phyloP scores from a whole-genome alignment of 2,113 vertebrate species.

The Aix galericulata region DNA sequence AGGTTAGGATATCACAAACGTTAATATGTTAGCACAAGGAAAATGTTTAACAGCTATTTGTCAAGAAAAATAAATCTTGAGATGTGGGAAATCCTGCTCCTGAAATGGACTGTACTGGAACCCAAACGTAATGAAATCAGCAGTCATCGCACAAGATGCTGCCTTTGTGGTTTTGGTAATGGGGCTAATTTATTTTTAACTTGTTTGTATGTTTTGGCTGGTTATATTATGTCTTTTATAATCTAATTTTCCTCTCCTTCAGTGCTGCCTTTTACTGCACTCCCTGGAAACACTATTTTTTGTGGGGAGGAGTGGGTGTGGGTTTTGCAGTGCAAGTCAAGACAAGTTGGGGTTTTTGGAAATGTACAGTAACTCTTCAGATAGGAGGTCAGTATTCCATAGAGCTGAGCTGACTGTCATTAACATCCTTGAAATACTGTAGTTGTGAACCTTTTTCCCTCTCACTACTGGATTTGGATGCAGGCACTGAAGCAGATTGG shows the following conservation, averaged over 20 bases:
- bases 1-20: not conserved
- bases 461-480: not conserved
- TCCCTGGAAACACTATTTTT: not conserved
- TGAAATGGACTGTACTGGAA: not conserved
- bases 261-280: not conserved
- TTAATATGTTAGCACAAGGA: not conserved
- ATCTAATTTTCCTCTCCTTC: constrained; percentile 47
- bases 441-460: not conserved
- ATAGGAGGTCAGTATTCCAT: fast-evolving
- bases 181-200: constrained; percentile 46
- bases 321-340: not conserved
- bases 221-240: constrained; percentile 35
- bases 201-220: constrained; percentile 61
- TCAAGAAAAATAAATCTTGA: constrained; percentile 22
- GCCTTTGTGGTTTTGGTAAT: constrained; percentile 59
- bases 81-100: not conserved
- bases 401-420: fast-evolving
- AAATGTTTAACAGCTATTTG: not conserved
- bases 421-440: too few relatives aligned
- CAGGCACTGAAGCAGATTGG: not conserved
- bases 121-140: not conserved
- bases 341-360: not conserved
- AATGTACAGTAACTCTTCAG: not conserved
- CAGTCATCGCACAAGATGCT: constrained; percentile 10
- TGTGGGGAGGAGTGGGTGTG: not conserved